A percentile compares a stretch with the other conserved stretches of the same genome.
Conservation (phyloP, 2,888 invertebrate species). For the Priocnemis perturbator region DNA sequence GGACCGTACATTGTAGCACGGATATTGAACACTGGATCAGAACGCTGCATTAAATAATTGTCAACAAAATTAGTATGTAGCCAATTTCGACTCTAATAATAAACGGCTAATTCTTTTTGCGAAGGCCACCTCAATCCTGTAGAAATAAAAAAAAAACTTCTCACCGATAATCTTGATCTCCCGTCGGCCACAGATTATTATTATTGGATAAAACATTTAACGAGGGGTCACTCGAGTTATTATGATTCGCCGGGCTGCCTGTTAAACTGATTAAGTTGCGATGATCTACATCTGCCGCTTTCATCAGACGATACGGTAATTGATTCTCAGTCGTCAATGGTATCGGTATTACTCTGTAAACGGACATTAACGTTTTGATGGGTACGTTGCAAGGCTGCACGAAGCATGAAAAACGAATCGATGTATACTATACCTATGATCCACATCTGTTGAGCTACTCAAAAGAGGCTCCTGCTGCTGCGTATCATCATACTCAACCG, state of each 20-base stretch:
- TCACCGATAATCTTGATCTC: conserved; percentile 73
- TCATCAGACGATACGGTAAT: conserved; percentile 69
- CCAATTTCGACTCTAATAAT: not conserved
- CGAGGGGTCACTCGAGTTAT: conserved; percentile 57
- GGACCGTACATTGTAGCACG: too few species aligned
- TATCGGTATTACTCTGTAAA: conserved; percentile 65
- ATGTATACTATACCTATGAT: conserved; percentile 66
- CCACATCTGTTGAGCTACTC: conserved; percentile 70
- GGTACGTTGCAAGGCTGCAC: not conserved
- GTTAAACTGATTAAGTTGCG: conserved; percentile 90
- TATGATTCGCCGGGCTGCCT: conserved; percentile 79
- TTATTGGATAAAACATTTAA: conserved; percentile 53
- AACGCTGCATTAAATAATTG: too few species aligned
- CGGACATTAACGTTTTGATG: not conserved
- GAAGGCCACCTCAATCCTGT: not conserved
- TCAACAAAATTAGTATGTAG: too few species aligned
- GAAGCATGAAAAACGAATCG: not conserved
- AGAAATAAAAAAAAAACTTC: conserved; percentile 15
- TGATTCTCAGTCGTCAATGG: conserved; percentile 68
- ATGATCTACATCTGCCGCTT: conserved; percentile 84
- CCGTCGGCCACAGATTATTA: conserved; percentile 67
- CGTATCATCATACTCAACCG: conserved; percentile 81
- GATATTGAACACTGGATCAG: too few species aligned
- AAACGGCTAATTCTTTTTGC: not conserved
- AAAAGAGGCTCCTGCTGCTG: conserved; percentile 70